Evolutionary conservation across 2,888 invertebrate genomes (phyloP).

Genomic region (Volucella inflata): DNA sequence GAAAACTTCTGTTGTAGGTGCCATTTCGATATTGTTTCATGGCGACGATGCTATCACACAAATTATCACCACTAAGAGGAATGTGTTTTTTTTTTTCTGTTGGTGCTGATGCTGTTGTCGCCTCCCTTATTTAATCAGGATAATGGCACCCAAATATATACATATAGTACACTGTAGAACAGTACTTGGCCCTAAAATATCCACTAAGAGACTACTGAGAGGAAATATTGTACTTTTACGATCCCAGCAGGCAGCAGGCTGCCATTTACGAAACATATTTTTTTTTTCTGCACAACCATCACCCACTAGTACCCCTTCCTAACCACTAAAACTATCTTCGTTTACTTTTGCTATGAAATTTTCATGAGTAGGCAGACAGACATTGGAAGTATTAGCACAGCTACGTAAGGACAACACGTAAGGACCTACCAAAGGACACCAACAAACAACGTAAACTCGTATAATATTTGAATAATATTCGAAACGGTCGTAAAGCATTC

Average conservation of each 20-base stretch:
- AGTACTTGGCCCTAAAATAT: slow-evolving; percentile 55
- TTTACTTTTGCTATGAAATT: slow-evolving; percentile 61
- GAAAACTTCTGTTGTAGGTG: slow-evolving; percentile 32
- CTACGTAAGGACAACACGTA: slow-evolving; percentile 36
- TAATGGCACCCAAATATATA: slow-evolving; percentile 49
- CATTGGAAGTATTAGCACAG: neutral
- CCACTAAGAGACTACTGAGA: slow-evolving; percentile 41
- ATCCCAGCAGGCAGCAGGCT: slow-evolving; percentile 53
- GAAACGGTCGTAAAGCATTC: slow-evolving; percentile 62
- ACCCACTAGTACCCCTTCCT: neutral
- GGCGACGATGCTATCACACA: slow-evolving; percentile 49
- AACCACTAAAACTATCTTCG: slow-evolving; percentile 37
- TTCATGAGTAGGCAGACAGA: slow-evolving; percentile 45
- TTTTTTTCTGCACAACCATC: neutral
- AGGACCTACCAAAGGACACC: slow-evolving; percentile 35
- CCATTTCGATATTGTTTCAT: slow-evolving; percentile 47
- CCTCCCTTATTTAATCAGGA: slow-evolving; percentile 63
- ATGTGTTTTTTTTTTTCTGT: slow-evolving; percentile 3
- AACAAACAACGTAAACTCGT: slow-evolving; percentile 41
- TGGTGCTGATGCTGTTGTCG: slow-evolving; percentile 6
- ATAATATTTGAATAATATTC: slow-evolving; percentile 69
- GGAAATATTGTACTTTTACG: slow-evolving; percentile 41
- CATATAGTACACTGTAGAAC: neutral
- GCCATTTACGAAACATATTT: slow-evolving; percentile 16
- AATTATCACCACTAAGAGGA: slow-evolving; percentile 63